Percentiles rank a stretch among this genome's conserved stretches.
phyloP scores from a whole-genome alignment of 2,888 invertebrate genomes.

The Darwinula stevensoni region DNA sequence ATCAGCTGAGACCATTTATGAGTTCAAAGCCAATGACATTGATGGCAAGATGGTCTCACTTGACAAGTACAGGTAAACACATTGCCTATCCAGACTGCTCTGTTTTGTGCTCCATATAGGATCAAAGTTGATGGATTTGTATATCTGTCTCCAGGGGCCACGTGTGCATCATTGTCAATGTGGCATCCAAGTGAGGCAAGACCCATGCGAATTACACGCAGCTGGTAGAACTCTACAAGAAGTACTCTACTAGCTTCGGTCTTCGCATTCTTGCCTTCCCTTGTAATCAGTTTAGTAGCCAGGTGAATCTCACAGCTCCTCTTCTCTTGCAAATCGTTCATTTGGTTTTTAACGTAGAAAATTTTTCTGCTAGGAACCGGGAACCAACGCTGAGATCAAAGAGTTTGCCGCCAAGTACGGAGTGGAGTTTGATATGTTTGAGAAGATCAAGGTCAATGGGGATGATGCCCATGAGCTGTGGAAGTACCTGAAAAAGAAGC shows the following conservation, averaged over 20 bases:
- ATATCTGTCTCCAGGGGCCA: too few relatives aligned
- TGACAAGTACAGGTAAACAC: constrained; percentile 41
- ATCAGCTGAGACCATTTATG: constrained; percentile 41
- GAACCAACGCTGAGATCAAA: constrained; percentile 33
- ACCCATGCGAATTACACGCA: constrained; percentile 47
- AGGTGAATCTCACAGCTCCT: constrained; percentile 14
- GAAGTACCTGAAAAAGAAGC: constrained; percentile 28
- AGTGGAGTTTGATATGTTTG: constrained; percentile 25
- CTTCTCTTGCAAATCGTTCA: neutral
- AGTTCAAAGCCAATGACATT: constrained; percentile 47
- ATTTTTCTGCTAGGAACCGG: constrained; percentile 28
- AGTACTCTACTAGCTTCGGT: constrained; percentile 35
- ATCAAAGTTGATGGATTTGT: constrained; percentile 5
- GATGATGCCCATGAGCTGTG: constrained; percentile 32
- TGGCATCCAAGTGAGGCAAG: constrained; percentile 52
- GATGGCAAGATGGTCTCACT: constrained; percentile 49
- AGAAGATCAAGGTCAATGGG: constrained; percentile 37
- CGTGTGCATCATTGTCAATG: constrained; percentile 51
- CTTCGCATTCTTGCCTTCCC: constrained; percentile 51
- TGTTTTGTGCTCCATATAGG: too few relatives aligned
- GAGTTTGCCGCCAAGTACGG: constrained; percentile 21
- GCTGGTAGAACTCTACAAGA: constrained; percentile 35
- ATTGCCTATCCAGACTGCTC: too few relatives aligned
- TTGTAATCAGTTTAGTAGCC: constrained; percentile 42
- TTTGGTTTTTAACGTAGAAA: too few relatives aligned